A percentile compares a stretch with the other conserved stretches of the same genome.
phyloP scores from a whole-genome alignment of 2,113 vertebrate species.

The Indicator maculatus region DNA sequence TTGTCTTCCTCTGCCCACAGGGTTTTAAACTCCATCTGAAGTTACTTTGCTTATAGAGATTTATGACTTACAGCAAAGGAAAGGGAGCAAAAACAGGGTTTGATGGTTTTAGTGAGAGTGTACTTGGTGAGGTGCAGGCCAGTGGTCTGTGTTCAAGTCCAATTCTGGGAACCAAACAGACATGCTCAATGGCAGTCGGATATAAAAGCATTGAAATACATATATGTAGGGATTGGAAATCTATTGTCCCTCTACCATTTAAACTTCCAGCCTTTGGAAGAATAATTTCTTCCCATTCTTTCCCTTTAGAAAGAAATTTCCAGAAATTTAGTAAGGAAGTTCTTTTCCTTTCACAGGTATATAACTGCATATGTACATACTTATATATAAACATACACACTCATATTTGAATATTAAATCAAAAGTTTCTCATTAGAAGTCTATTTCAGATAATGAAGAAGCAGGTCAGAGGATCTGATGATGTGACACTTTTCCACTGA shows the following conservation, averaged over 20 bases:
- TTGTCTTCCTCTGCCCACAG: not conserved
- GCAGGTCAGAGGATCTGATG: not conserved
- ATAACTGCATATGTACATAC: rapidly evolving
- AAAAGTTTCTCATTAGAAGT: not conserved
- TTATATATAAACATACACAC: not conserved
- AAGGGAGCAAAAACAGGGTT: not conserved
- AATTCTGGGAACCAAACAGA: not conserved
- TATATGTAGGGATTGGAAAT: not conserved
- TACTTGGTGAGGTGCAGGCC: not conserved
- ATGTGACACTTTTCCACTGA: not conserved
- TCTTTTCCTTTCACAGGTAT: not conserved
- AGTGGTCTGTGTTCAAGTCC: not conserved
- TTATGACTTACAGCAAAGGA: not conserved
- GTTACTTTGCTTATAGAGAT: not conserved
- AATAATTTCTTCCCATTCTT: not conserved
- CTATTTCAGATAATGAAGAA: not conserved
- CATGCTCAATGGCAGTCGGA: not conserved
- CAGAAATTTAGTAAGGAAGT: not conserved
- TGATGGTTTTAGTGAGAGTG: not conserved
- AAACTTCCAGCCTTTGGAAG: not conserved
- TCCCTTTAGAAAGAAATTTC: not conserved
- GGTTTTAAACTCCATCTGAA: not conserved
- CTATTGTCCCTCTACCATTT: not conserved
- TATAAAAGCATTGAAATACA: not conserved
- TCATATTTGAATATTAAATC: not conserved